Evolutionary conservation across 2,113 vertebrate species (phyloP).

Genomic region (Sapayoa aenigma): DNA sequence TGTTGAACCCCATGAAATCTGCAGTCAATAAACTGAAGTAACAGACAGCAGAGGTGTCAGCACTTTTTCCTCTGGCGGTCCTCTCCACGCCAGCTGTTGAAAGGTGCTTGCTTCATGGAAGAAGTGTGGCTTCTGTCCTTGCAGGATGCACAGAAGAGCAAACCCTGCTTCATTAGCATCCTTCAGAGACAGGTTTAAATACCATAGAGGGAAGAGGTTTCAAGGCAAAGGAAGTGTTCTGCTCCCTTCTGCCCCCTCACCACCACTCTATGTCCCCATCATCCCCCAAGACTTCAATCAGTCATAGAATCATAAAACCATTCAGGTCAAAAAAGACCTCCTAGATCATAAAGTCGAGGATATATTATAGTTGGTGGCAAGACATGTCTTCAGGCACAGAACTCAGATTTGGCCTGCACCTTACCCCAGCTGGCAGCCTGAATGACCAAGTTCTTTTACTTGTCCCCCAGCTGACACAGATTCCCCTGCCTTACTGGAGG

Average conservation of each 20-base stretch:
- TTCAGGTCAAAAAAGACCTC: background rate
- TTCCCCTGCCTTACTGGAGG: background rate
- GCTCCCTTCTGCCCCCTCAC: background rate
- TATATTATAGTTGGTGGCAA: background rate
- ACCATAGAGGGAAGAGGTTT: background rate
- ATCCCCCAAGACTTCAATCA: background rate
- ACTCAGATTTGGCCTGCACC: background rate
- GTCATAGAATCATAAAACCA: background rate
- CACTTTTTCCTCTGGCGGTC: background rate
- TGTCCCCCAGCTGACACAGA: background rate
- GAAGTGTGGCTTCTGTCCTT: too few species aligned
- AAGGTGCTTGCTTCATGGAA: background rate
- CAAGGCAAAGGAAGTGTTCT: background rate
- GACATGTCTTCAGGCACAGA: background rate
- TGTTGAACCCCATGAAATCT: background rate
- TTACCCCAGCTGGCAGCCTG: background rate
- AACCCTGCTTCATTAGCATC: background rate
- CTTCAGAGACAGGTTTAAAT: background rate
- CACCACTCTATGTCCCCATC: fast-evolving
- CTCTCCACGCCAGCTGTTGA: background rate
- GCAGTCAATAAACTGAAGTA: fast-evolving
- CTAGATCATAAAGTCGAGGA: background rate
- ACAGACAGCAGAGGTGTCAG: background rate
- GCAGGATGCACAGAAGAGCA: background rate
- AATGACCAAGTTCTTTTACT: background rate